Percentiles rank a stretch among this genome's conserved stretches.
Evolutionary conservation across 2,113 vertebrate species (phyloP).

Genomic region (Nettapus auritus): DNA sequence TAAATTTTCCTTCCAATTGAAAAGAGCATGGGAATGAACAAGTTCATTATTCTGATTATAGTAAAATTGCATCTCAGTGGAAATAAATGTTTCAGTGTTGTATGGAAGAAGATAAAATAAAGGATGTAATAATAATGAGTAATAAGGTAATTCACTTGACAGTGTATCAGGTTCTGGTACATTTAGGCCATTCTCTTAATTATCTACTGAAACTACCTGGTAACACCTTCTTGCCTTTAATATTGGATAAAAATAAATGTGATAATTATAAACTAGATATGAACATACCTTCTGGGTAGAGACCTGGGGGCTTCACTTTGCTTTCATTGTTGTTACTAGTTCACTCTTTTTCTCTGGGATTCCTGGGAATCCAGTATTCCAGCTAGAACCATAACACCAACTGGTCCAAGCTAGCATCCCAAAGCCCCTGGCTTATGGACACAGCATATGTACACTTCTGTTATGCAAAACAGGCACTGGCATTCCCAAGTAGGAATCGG

Average conservation of each 20-base stretch:
- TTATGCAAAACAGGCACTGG: fast-evolving
- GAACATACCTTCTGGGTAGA: not conserved
- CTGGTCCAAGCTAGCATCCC: not conserved
- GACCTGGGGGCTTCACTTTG: fast-evolving
- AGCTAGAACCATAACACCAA: not conserved
- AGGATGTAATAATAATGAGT: not conserved
- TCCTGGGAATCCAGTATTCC: not conserved
- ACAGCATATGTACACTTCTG: not conserved
- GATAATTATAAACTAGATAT: not conserved
- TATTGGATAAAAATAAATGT: not conserved
- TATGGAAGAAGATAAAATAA: not conserved
- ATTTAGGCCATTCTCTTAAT: not conserved
- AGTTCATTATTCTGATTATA: not conserved
- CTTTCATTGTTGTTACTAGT: not conserved
- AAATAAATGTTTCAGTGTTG: conserved; percentile 13
- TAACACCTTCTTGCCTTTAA: not conserved
- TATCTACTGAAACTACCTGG: not conserved
- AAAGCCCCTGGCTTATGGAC: fast-evolving
- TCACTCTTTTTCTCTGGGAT: not conserved
- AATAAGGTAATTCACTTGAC: not conserved
- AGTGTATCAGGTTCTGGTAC: not conserved
- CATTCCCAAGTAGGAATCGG: not conserved
- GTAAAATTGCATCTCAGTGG: not conserved
- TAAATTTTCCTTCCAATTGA: not conserved
- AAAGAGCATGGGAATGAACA: not conserved